Evolutionary conservation across 2,797 vertebrate genomes (phyloP), one percentile per base, ranked within the genome.

Genomic region (Urophycis tenuis): DNA sequence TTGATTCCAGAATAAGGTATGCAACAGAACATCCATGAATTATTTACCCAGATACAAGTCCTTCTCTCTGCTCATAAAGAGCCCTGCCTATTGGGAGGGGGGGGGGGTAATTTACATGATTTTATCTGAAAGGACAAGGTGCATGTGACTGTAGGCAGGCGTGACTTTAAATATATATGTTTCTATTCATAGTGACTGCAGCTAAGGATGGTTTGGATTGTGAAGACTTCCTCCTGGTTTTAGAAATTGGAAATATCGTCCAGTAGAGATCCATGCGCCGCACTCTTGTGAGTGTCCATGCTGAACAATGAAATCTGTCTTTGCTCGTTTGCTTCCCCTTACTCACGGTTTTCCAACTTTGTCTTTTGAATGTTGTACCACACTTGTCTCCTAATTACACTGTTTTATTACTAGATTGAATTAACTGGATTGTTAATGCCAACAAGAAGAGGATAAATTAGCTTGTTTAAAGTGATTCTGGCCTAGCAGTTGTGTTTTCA

Each of bases 1-100:
- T 81, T 82, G 74, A 83, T 80, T 49, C 79, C 80, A 81, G 80
- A 83, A 73, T 75, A 74, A 75, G 79, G 39, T 79, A 78, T 79
- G 53, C 73, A 74, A 53, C 72, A 84, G 71, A 45, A 80, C 79
- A 36, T 53, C 75, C 75, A 77, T 84, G 35, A 45, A 72, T 87
- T 81, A 81, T 79, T 80, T 71, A 80, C 14, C 75, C 30, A 75
- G 75, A 39, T 78, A 72, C 77, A 81, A 81, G 80, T 35, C 14
- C 14, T 71, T 31, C 29, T 64, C 72, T 53, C 67, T 29, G 33
- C 14, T 73, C 73, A 25, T 41, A 15, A 35, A 49, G 19, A n/a
- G 22, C 22, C 45, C 45, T 60, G 53, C 22, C 9, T 8, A 9
- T 1, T 22, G 53, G 53, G 22, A 1, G 45, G 17, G 45, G 45